Percentiles rank a stretch among this genome's conserved stretches.
These are phyloP conservation scores for Hydrolagus colliei DNA, from an alignment of 2,797 vertebrate species.

Conservation along the genomic window DNA sequence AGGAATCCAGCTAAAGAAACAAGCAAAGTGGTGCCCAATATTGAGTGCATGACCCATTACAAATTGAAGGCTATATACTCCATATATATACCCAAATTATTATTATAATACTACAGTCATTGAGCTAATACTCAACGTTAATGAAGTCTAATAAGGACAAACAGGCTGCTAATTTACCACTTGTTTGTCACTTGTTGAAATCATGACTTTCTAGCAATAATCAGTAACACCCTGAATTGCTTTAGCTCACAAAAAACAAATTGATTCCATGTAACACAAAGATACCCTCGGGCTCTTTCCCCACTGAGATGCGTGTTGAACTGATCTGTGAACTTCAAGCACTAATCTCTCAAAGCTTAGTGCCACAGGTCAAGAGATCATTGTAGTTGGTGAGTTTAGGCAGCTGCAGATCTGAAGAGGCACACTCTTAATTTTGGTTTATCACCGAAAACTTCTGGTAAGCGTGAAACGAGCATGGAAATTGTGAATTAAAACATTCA, in stretches of 20 bases:
- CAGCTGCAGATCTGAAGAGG: neutral
- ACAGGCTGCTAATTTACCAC: neutral
- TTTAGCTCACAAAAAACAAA: neutral
- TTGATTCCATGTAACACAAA: neutral
- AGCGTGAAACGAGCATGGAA: slow-evolving; percentile 45
- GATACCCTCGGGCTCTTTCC: slow-evolving; percentile 9
- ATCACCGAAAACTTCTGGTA: slow-evolving; percentile 20
- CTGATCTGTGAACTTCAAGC: neutral
- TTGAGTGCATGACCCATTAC: too few relatives aligned
- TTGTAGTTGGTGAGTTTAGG: neutral
- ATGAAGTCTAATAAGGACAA: neutral
- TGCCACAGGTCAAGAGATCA: neutral
- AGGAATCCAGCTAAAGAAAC: too few relatives aligned
- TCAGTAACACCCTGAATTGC: neutral
- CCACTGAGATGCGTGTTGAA: neutral
- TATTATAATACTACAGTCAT: neutral
- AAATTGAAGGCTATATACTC: neutral
- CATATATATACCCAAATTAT: too few relatives aligned
- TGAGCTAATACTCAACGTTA: neutral
- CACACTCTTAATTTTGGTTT: neutral
- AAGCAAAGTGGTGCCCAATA: too few relatives aligned
- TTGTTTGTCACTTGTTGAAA: neutral
- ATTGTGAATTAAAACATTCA: slow-evolving; percentile 47
- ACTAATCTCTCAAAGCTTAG: neutral
- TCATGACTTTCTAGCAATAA: neutral